A percentile compares a stretch with the other conserved stretches of the same genome.
Evolutionary conservation across 2,113 vertebrate species (phyloP).

Genomic region (Laticauda laticaudata): DNA sequence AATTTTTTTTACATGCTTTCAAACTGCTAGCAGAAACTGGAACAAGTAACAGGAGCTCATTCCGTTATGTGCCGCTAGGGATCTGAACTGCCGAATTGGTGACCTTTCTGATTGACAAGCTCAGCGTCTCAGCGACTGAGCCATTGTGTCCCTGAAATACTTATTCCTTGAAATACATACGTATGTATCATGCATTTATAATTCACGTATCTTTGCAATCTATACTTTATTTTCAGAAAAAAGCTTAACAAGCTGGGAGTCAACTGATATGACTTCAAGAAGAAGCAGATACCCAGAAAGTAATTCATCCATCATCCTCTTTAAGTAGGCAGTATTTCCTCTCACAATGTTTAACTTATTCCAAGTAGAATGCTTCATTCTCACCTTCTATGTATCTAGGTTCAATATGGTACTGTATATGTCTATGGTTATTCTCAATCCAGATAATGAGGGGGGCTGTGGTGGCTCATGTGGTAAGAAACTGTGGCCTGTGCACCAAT

Average conservation of each 20-base stretch:
- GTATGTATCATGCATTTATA: neutral
- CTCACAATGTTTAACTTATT: neutral
- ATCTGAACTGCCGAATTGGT: no score
- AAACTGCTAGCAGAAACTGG: no score
- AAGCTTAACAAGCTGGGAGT: neutral
- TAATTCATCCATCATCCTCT: neutral
- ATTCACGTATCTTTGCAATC: neutral
- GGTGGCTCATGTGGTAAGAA: no score
- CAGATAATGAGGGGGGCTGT: neutral
- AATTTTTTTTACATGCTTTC: no score
- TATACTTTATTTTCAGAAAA: neutral
- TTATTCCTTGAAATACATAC: neutral
- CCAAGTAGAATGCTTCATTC: neutral
- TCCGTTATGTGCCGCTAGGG: no score
- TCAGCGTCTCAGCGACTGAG: no score
- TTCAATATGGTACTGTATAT: neutral
- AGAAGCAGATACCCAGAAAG: neutral
- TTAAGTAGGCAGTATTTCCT: neutral
- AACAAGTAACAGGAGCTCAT: no score
- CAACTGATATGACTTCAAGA: neutral
- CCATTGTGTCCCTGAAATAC: no score
- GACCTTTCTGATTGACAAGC: no score
- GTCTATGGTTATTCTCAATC: neutral
- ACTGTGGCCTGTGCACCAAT: no score
- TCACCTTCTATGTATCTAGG: neutral